These are phyloP conservation scores for Phortica variegata DNA, from an alignment of 1,140 invertebrate species.

Conservation along the genomic window DNA sequence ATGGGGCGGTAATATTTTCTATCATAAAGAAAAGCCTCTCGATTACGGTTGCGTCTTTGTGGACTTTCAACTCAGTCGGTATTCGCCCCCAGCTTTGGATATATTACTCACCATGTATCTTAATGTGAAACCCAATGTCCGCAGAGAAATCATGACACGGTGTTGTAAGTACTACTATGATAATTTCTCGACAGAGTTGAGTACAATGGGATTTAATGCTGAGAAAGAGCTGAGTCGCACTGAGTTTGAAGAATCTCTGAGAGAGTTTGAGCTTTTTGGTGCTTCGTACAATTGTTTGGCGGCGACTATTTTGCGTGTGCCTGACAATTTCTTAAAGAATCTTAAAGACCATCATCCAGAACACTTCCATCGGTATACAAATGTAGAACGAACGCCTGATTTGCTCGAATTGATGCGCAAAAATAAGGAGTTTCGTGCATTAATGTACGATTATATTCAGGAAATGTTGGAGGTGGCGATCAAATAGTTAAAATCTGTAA, in stretches of 20 bases:
- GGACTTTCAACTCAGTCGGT: constrained; percentile 63
- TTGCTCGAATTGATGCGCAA: constrained; percentile 27
- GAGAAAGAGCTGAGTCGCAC: constrained; percentile 14
- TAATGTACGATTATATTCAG: constrained; percentile 39
- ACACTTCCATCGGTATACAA: constrained; percentile 40
- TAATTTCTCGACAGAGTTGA: constrained; percentile 16
- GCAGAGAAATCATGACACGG: constrained; percentile 17
- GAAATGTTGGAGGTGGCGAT: constrained; percentile 41
- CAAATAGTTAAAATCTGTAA: too few species aligned
- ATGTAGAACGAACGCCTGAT: constrained; percentile 34
- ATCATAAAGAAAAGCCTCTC: constrained; percentile 58
- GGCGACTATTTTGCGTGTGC: constrained; percentile 36
- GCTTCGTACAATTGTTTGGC: constrained; percentile 41
- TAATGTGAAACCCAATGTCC: constrained; percentile 28
- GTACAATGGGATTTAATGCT: constrained; percentile 24
- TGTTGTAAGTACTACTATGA: constrained; percentile 25
- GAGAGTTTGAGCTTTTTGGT: constrained; percentile 38
- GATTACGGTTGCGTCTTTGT: constrained; percentile 60
- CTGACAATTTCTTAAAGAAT: constrained; percentile 37
- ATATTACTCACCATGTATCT: constrained; percentile 50
- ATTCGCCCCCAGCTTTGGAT: constrained; percentile 62
- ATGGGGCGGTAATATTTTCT: constrained; percentile 67
- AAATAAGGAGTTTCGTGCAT: constrained; percentile 26
- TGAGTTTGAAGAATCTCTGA: constrained; percentile 34
- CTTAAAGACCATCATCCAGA: constrained; percentile 30